These are phyloP conservation scores for Nomada ferruginata DNA, from an alignment of 2,888 invertebrate species.

Conservation along the genomic window DNA sequence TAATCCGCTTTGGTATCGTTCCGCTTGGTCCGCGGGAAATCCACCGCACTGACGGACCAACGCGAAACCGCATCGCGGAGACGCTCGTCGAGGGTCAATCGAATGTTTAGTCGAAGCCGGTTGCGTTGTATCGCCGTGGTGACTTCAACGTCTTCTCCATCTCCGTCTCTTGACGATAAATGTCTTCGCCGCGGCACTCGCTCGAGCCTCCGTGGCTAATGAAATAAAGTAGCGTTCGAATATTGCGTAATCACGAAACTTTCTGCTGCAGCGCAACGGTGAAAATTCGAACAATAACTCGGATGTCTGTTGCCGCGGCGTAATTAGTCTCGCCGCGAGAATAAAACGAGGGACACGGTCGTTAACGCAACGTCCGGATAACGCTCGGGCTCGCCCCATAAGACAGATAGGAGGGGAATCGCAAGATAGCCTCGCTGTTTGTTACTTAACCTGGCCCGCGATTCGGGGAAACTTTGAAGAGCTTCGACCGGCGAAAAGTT, in stretches of 20 bases:
- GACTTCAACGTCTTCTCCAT: slow-evolving; percentile 2
- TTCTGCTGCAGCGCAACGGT: too few relatives aligned
- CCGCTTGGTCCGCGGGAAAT: slow-evolving; percentile 18
- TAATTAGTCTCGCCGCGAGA: too few relatives aligned
- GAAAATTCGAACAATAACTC: too few relatives aligned
- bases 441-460: slow-evolving; percentile 13
- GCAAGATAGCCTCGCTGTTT: slow-evolving; percentile 10
- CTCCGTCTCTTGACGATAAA: not conserved
- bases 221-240: too few relatives aligned
- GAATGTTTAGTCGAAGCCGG: slow-evolving; percentile 27
- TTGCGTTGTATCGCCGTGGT: not conserved
- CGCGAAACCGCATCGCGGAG: slow-evolving; percentile 32
- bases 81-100: slow-evolving; percentile 29
- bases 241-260: too few relatives aligned
- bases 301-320: too few relatives aligned
- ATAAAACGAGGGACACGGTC: not conserved
- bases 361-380: not conserved
- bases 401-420: not conserved
- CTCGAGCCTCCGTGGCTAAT: not conserved
- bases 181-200: not conserved
- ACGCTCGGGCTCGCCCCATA: not conserved
- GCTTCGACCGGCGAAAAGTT: slow-evolving; percentile 6
- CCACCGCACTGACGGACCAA: not conserved
- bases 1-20: slow-evolving; percentile 69
- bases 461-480: slow-evolving; percentile 10